These are phyloP conservation scores for Podocnemis expansa DNA, from an alignment of 2,113 vertebrate species.

Conservation along the genomic window DNA sequence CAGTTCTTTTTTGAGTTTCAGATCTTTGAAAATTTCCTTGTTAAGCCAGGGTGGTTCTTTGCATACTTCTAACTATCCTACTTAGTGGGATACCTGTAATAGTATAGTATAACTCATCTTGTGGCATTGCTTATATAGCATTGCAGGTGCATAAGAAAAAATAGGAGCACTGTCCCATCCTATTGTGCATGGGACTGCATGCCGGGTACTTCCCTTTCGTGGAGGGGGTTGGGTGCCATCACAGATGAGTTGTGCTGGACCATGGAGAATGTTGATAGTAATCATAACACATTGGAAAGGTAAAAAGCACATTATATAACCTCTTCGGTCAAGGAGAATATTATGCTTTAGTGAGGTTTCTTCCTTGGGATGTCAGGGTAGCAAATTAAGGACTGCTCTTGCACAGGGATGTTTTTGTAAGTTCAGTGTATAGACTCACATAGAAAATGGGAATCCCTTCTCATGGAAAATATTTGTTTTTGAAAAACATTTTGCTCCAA, in stretches of 20 bases:
- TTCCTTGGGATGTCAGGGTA: not conserved
- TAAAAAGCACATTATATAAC: not conserved
- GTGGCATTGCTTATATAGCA: not conserved
- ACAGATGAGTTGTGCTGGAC: not conserved
- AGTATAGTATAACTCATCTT: not conserved
- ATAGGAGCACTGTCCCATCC: not conserved
- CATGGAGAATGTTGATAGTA: not conserved
- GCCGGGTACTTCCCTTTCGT: not conserved
- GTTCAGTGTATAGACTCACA: not conserved
- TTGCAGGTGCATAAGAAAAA: not conserved
- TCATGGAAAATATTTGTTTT: not conserved
- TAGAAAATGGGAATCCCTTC: not conserved
- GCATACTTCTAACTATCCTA: too few species aligned
- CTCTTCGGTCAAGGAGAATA: not conserved
- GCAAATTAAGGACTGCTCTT: not conserved
- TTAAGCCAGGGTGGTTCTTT: too few species aligned
- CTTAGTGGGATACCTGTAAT: too few species aligned
- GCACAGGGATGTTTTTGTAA: not conserved
- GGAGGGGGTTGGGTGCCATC: not conserved
- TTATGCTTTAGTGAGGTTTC: not conserved
- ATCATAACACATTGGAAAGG: not conserved
- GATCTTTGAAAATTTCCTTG: too few species aligned
- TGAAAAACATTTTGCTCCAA: not conserved
- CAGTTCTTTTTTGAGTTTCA: too few species aligned
- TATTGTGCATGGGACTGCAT: not conserved